A percentile compares a stretch with the other conserved stretches of the same genome.
Conservation (phyloP, 2,888 invertebrate genomes). For the Drosophila merina region DNA sequence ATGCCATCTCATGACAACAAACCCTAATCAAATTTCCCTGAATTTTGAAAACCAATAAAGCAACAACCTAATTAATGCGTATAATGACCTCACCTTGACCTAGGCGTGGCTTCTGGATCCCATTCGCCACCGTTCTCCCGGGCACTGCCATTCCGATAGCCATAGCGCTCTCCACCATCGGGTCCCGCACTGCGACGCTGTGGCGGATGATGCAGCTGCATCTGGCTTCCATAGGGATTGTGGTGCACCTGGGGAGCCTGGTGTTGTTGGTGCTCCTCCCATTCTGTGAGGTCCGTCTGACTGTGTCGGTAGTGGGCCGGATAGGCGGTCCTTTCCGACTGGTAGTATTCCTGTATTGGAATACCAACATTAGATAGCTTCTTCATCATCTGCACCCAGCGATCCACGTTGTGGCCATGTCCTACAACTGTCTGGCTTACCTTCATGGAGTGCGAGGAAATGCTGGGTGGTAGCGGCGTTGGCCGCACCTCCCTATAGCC, state of each 20-base stretch:
- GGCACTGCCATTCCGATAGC: slow-evolving; percentile 82
- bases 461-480: slow-evolving; percentile 87
- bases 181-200: slow-evolving; percentile 79
- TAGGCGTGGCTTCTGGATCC: slow-evolving; percentile 75
- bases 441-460: slow-evolving; percentile 90
- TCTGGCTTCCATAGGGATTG: slow-evolving; percentile 83
- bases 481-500: slow-evolving; percentile 84
- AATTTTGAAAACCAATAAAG: slow-evolving; percentile 1
- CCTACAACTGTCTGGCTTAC: slow-evolving; percentile 81
- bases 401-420: background rate
- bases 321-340: slow-evolving; percentile 84
- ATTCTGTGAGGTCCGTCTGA: slow-evolving; percentile 84
- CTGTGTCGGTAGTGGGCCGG: slow-evolving; percentile 84
- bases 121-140: slow-evolving; percentile 82
- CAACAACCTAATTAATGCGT: background rate
- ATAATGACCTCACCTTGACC: slow-evolving; percentile 66
- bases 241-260: slow-evolving; percentile 71
- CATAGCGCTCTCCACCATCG: slow-evolving; percentile 72
- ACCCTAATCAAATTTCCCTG: background rate
- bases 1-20: background rate
- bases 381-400: background rate
- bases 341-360: slow-evolving; percentile 85
- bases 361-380: slow-evolving; percentile 49
- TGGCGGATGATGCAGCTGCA: slow-evolving; percentile 66
- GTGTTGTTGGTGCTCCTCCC: slow-evolving; percentile 83